Evolutionary conservation across 2,888 invertebrate species (phyloP), one percentile per base, ranked within the genome.

Genomic region (Antitype chi): DNA sequence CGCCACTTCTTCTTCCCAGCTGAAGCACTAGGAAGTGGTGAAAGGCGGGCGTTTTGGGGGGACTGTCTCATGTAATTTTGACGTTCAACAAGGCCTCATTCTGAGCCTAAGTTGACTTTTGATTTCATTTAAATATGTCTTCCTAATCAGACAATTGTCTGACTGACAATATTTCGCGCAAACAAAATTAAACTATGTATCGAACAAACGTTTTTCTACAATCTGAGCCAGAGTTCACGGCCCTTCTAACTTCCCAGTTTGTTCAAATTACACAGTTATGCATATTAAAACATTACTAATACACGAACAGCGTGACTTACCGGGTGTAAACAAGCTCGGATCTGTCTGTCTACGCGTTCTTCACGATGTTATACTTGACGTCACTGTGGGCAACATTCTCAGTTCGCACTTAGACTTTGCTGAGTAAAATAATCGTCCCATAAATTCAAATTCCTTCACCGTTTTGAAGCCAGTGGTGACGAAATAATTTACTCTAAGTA

Each of bases 271-370:
- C 80, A 78, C 64, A 80, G 68, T 4, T 83, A 81, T 72, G 84
- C 74, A 78, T 88, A 79, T 76, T 80, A 74, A 74, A 59, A 75
- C 20, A 60, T 82, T 47, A 55, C 62, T 59, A 55, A 60, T 32
- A 76, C 74, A 87, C 81, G 81, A 63, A 73, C 38, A 64, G 70
- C 87, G 85, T 88, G 87, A 88, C 88, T 76, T 13, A 78, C 20
- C 28, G 25, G n/a, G 66, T 73, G 32, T 59, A 63, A 64, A 62
- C 70, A 60, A 13, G 43, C n/a, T 43, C 1, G 62, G 60, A 85
- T 84, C 28, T 60, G 53, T 62, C 23, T 62, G 47, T 62, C 52
- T 71, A 43, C 11, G 68, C 17, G 59, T 25, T 38, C 20, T 52
- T 70, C 84, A 84, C 87, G 74, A 62, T 57, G 28, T 43, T 38